Evolutionary conservation across 2,888 invertebrate genomes (phyloP).

Genomic region (Rhaphigaster nebulosa): DNA sequence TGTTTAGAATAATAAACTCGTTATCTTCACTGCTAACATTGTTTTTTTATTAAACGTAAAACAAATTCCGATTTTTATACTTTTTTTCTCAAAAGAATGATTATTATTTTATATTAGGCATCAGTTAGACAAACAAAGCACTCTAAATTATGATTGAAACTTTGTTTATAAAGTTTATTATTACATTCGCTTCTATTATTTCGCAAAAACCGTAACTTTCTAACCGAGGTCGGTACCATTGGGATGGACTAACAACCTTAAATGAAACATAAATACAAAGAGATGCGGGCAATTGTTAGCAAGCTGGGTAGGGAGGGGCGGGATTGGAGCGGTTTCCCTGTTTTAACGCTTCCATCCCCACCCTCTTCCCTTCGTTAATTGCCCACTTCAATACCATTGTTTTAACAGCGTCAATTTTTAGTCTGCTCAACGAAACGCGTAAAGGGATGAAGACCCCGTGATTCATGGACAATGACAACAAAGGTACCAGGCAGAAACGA

Average conservation of each 20-base stretch:
- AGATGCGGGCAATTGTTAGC: neutral
- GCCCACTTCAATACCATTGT: slow-evolving; percentile 8
- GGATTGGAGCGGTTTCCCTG: slow-evolving; percentile 7
- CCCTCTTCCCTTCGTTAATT: neutral
- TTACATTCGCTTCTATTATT: neutral
- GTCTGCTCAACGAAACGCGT: neutral
- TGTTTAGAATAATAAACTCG: no score
- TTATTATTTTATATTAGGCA: no score
- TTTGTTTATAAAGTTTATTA: no score
- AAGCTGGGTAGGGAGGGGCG: neutral
- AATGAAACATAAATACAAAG: slow-evolving; percentile 38
- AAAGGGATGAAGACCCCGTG: neutral
- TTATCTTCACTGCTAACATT: no score
- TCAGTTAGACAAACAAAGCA: no score
- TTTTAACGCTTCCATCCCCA: neutral
- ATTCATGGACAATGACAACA: neutral
- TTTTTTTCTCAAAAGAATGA: no score
- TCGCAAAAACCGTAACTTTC: neutral
- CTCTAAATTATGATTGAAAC: no score
- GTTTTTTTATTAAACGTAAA: no score
- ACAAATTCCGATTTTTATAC: no score
- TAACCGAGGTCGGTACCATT: no score
- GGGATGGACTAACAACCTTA: neutral
- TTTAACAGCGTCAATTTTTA: neutral
- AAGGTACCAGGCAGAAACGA: neutral